phyloP scores from a whole-genome alignment of 2,888 invertebrate genomes.

The Argyresthia goedartella region DNA sequence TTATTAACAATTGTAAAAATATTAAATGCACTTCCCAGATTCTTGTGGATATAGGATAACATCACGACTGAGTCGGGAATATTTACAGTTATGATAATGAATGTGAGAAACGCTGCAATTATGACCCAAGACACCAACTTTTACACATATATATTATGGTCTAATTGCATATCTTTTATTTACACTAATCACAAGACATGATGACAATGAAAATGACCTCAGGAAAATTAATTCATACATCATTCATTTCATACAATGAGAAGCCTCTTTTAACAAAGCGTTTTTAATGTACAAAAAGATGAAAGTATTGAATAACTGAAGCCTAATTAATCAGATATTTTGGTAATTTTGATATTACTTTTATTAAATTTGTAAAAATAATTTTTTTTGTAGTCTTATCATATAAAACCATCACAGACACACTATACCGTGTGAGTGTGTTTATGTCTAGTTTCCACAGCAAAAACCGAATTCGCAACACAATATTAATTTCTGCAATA shows the following conservation, averaged over 20 bases:
- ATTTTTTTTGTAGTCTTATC: no score
- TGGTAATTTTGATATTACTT: no score
- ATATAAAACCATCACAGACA: no score
- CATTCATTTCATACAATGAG: background rate
- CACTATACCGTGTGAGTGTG: no score
- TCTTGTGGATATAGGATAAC: conserved; percentile 29
- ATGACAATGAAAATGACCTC: conserved; percentile 40
- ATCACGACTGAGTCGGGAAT: background rate
- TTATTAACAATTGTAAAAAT: conserved; percentile 67
- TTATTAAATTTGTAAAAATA: no score
- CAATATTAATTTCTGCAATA: no score
- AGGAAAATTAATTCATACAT: conserved; percentile 21
- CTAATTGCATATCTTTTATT: conserved; percentile 15
- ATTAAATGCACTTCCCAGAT: conserved; percentile 55
- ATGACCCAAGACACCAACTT: background rate
- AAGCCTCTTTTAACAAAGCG: background rate
- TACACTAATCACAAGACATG: conserved; percentile 8
- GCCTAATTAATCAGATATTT: no score
- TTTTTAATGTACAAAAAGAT: no score
- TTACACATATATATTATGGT: background rate
- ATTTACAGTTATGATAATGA: conserved; percentile 21
- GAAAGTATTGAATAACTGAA: no score
- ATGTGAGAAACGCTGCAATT: conserved; percentile 14
- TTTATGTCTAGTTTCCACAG: no score
- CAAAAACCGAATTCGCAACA: no score